Evolutionary conservation across 2,797 vertebrate genomes (phyloP), one percentile per base, ranked within the genome.

Genomic region (Natrix natrix): DNA sequence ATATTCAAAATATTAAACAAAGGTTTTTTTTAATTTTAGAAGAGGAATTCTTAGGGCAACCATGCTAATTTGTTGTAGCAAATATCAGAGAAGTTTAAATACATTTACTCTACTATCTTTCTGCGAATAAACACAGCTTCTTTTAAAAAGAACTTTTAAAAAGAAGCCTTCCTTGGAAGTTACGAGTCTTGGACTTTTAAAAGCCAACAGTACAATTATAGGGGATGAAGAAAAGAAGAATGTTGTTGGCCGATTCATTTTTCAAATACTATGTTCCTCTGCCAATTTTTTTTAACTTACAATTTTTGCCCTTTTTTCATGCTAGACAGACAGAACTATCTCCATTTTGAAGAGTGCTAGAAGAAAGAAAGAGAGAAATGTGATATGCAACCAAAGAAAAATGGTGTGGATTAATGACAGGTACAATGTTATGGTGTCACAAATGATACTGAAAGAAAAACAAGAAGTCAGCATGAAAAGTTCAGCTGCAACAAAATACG

Each of bases 251-350:
- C 74, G 95, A 97, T 94, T 94, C 90, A 94, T 93, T 91, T 93
- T 91, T 94, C 43, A 52, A 93, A 89, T 89, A 93, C 94, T 92
- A 86, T 13, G 26, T 92, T 95, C 95, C 93, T 28, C 91, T 94
- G 95, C 96, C 89, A 78, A 86, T 24, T 83, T 48, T 22, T 83
- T 83, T 83, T 37, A 83, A 48, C 78, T 83, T 83, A 24, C 4
- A 83, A 48, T 48, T 83, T 83, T 24, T 24, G 20, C 43, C 78
- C 20, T 26, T 24, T 61, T 96, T 93, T 97, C 95, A 96, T 96
- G 97, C 97, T 97, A 98, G 98, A 98, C 98, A 97, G 95, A 97
- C 97, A 98, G 97, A 91, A 98, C 97, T 96, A 97, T 97, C 98
- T 98, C 98, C 97, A 97, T 97, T 98, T 96, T 97, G 97, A 95